Percentiles rank a stretch among this genome's conserved stretches.
These are phyloP conservation scores for Catharus minimus DNA, from an alignment of 2,113 vertebrate genomes.

Conservation along the genomic window DNA sequence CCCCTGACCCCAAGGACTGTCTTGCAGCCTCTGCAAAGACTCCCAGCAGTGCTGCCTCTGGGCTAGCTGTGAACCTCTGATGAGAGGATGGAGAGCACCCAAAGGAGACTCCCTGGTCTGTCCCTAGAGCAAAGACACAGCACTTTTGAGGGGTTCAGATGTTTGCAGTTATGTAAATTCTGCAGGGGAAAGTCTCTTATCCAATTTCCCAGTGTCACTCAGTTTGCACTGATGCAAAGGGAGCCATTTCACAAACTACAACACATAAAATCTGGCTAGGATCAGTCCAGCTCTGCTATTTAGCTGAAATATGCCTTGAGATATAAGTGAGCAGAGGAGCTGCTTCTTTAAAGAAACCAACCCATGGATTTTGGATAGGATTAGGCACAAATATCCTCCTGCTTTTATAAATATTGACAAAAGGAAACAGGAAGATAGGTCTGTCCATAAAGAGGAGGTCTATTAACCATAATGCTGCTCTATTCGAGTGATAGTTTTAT, in stretches of 20 bases:
- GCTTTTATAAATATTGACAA: slow-evolving; percentile 61
- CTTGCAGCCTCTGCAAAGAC: background rate
- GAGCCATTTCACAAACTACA: background rate
- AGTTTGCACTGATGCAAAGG: slow-evolving; percentile 33
- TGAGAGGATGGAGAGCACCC: background rate
- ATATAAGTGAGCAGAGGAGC: background rate
- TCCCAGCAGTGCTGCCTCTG: background rate
- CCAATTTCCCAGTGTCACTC: background rate
- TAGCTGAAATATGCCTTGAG: slow-evolving; percentile 25
- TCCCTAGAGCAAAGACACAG: background rate
- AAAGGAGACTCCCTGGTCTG: background rate
- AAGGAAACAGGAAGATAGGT: slow-evolving; percentile 29
- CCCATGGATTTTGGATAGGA: background rate
- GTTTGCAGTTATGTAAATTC: background rate
- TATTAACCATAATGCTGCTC: slow-evolving; percentile 59
- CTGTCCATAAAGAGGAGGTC: slow-evolving; percentile 43
- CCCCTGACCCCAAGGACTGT: background rate
- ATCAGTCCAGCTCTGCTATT: background rate
- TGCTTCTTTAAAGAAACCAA: background rate
- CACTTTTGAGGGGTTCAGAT: background rate
- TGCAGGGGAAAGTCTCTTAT: background rate
- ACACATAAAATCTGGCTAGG: background rate
- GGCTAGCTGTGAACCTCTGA: background rate
- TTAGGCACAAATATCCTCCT: slow-evolving; percentile 30
- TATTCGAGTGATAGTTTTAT: slow-evolving; percentile 50